These are phyloP conservation scores for Spisula solida DNA, from an alignment of 2,888 invertebrate species.

Conservation along the genomic window DNA sequence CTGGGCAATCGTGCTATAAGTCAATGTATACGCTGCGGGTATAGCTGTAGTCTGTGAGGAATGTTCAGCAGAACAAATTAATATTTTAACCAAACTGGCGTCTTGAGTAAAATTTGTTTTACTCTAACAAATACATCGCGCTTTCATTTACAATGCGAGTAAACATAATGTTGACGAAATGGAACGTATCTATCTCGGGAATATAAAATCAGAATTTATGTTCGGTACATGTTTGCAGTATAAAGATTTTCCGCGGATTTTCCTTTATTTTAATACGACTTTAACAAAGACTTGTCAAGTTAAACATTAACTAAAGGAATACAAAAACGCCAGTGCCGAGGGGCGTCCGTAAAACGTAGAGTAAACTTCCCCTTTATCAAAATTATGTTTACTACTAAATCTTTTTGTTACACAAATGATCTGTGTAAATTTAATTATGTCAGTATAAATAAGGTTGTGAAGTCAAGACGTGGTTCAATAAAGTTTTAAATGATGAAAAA, in stretches of 20 bases:
- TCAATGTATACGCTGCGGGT: not conserved
- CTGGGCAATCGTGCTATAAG: not conserved
- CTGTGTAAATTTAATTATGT: slow-evolving; percentile 67
- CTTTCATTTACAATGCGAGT: not conserved
- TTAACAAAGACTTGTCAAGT: slow-evolving; percentile 33
- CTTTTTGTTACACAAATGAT: slow-evolving; percentile 55
- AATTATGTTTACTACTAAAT: slow-evolving; percentile 46
- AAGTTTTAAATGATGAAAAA: slow-evolving; percentile 43
- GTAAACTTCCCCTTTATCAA: slow-evolving; percentile 48
- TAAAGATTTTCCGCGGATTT: not conserved
- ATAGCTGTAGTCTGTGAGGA: not conserved
- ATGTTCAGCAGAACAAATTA: not conserved
- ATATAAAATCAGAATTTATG: not conserved
- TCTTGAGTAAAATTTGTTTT: not conserved
- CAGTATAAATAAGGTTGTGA: slow-evolving; percentile 53
- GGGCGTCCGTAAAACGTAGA: slow-evolving; percentile 42
- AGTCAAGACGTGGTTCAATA: slow-evolving; percentile 26
- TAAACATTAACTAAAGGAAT: slow-evolving; percentile 31
- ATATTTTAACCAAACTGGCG: not conserved
- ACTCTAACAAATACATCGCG: not conserved
- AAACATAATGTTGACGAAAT: not conserved
- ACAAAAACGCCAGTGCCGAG: slow-evolving; percentile 6
- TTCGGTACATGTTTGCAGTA: not conserved
- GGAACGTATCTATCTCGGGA: not conserved
- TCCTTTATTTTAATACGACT: not conserved